Percentiles rank a stretch among this genome's conserved stretches.
Evolutionary conservation across 2,888 invertebrate species (phyloP).

Genomic region (Aethes cnicana): DNA sequence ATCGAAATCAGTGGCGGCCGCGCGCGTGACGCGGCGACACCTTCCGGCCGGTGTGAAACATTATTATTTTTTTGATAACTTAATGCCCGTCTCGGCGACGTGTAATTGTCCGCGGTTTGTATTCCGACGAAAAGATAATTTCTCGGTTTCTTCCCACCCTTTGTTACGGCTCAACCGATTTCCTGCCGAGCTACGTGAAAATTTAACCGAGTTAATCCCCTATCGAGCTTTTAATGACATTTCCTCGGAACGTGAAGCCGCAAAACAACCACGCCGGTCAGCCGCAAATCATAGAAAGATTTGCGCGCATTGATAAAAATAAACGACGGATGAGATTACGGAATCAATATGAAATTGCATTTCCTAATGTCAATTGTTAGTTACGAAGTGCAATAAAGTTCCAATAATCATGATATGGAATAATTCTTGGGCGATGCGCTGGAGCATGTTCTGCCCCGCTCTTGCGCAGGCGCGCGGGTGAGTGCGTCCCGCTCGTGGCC

Average conservation of each 20-base stretch:
- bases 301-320: slow-evolving; percentile 79
- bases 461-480: slow-evolving; percentile 35
- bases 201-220: slow-evolving; percentile 77
- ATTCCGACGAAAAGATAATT: slow-evolving; percentile 75
- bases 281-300: slow-evolving; percentile 82
- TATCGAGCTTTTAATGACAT: slow-evolving; percentile 79
- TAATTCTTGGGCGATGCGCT: slow-evolving; percentile 77
- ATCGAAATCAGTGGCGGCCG: slow-evolving; percentile 62
- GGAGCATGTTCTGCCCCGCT: slow-evolving; percentile 51
- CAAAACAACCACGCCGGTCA: slow-evolving; percentile 76
- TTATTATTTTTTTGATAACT: slow-evolving; percentile 78
- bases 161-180: slow-evolving; percentile 77
- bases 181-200: slow-evolving; percentile 78
- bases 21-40: slow-evolving; percentile 71
- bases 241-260: slow-evolving; percentile 68
- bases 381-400: slow-evolving; percentile 83
- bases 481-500: slow-evolving; percentile 63
- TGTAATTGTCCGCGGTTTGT: slow-evolving; percentile 79
- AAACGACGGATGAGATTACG: slow-evolving; percentile 75
- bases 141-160: slow-evolving; percentile 78
- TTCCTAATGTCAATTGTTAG: slow-evolving; percentile 83
- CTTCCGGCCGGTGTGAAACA: slow-evolving; percentile 79
- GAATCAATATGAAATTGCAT: slow-evolving; percentile 83
- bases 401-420: slow-evolving; percentile 82
- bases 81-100: slow-evolving; percentile 74